A percentile compares a stretch with the other conserved stretches of the same genome.
These are phyloP conservation scores for Crenichthys baileyi DNA, from an alignment of 2,797 vertebrate species.

Conservation along the genomic window DNA sequence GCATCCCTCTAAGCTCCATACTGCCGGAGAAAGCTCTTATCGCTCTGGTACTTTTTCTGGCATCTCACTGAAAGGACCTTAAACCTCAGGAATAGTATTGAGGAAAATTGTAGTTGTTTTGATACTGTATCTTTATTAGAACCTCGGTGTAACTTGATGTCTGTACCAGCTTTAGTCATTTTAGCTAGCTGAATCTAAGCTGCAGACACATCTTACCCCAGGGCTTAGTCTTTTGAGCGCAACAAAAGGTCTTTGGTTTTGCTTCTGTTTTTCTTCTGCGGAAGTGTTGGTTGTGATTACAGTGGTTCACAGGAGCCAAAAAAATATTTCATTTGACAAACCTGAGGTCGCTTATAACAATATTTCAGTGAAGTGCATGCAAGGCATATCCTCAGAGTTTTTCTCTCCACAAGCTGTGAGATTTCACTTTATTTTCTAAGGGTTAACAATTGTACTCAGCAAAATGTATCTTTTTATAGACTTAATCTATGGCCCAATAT, in stretches of 20 bases:
- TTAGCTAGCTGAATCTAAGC: constrained; percentile 22
- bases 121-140: too few species aligned
- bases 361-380: constrained; percentile 14
- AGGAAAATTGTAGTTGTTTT: too few species aligned
- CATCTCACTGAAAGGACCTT: too few species aligned
- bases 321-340: constrained; percentile 51
- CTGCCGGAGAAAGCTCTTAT: too few species aligned
- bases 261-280: constrained; percentile 73
- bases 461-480: constrained; percentile 5
- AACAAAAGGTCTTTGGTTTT: constrained; percentile 63
- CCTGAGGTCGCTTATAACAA: constrained; percentile 16
- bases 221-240: constrained; percentile 56
- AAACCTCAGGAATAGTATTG: too few species aligned
- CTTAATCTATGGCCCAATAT: constrained; percentile 26
- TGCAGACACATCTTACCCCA: constrained; percentile 40
- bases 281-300: constrained; percentile 68
- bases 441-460: constrained; percentile 14
- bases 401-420: background rate
- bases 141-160: too few species aligned
- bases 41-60: too few species aligned
- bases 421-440: background rate
- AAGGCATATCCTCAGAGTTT: background rate
- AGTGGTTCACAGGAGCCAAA: constrained; percentile 42
- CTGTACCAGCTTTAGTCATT: constrained; percentile 36
- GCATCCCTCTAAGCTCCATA: too few species aligned